phyloP scores from a whole-genome alignment of 2,797 vertebrate genomes.

The Pipistrellus nathusii region DNA sequence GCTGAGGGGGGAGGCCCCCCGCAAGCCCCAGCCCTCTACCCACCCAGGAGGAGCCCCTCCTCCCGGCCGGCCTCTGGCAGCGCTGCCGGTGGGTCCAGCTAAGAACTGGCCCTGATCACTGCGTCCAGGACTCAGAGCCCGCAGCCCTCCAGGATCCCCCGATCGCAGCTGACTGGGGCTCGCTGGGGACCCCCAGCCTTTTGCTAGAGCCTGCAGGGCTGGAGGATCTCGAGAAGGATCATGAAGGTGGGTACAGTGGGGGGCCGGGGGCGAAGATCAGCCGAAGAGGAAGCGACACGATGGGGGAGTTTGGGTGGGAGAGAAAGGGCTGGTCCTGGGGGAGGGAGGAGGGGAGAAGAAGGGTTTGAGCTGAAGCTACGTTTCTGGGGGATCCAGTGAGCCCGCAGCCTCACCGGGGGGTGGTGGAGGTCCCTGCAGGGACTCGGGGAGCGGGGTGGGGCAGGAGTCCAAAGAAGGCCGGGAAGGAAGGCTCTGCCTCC shows the following conservation, averaged over 20 bases:
- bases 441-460: not conserved
- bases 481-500: conserved; percentile 28
- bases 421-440: not conserved
- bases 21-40: not conserved
- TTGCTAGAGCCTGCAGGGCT: not conserved
- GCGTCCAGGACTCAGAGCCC: not conserved
- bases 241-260: conserved; percentile 80
- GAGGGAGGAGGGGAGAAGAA: not conserved
- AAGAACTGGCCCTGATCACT: not conserved
- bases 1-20: not conserved
- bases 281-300: conserved; percentile 51
- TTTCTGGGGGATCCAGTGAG: conserved; percentile 35
- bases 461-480: conserved; percentile 36
- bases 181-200: not conserved
- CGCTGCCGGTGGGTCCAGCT: not conserved
- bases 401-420: not conserved
- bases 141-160: not conserved
- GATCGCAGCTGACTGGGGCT: not conserved
- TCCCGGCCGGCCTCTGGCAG: not conserved
- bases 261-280: not conserved
- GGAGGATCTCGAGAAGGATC: conserved; percentile 39
- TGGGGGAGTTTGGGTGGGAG: conserved; percentile 53
- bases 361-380: not conserved
- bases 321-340: not conserved
- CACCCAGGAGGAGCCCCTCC: not conserved